Conservation (phyloP, 2,113 vertebrate genomes). For the Corapipo altera region DNA sequence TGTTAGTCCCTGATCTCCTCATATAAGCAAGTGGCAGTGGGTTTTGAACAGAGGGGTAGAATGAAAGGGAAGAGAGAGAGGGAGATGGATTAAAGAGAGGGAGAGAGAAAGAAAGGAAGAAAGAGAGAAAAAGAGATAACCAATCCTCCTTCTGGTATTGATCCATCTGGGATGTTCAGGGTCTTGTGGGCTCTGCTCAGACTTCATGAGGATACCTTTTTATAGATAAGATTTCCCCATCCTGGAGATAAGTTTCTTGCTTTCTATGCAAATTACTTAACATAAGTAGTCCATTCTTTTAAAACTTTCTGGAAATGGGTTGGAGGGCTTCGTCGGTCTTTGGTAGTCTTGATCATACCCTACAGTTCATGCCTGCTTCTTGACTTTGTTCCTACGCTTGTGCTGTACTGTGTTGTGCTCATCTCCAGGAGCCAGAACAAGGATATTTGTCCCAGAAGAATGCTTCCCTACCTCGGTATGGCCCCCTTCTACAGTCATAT, state of each 20-base stretch:
- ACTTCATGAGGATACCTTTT: accelerated
- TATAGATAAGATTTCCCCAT: accelerated
- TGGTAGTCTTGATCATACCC: neutral
- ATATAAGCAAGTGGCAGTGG: neutral
- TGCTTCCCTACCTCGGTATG: neutral
- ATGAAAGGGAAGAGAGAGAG: neutral
- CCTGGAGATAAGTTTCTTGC: neutral
- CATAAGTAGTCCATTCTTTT: neutral
- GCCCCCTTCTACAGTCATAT: neutral
- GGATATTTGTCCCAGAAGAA: neutral
- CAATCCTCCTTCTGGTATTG: neutral
- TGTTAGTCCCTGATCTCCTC: neutral
- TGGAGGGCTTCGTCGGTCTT: neutral
- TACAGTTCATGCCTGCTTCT: neutral
- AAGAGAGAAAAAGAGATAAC: neutral
- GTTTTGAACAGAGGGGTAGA: neutral
- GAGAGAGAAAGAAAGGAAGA: neutral
- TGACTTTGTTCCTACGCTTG: neutral
- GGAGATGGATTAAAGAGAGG: neutral
- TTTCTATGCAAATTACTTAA: neutral
- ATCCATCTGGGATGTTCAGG: neutral
- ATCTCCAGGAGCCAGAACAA: neutral
- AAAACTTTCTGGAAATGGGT: neutral
- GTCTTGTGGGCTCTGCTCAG: too few relatives aligned
- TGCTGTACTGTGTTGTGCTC: neutral